Evolutionary conservation across 2,888 invertebrate genomes (phyloP), one percentile per base, ranked within the genome.

Genomic region (Thumatha senex): DNA sequence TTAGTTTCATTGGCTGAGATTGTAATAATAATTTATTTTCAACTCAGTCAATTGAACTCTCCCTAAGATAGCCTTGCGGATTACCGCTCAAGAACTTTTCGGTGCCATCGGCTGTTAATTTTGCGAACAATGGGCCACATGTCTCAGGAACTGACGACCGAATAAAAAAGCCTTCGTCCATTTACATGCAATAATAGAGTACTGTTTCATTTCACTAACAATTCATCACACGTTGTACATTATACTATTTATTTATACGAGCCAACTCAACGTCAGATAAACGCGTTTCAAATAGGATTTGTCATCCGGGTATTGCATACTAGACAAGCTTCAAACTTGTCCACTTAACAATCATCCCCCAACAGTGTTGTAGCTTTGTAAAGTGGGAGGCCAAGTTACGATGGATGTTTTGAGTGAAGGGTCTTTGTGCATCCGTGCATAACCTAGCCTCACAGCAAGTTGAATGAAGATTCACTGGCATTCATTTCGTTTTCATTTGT

Each of bases 271-370:
- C 46, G 52, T 55, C 51, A 57, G 41, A 50, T 58, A 61, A 60
- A 63, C 56, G 53, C 55, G 62, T 63, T 53, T 54, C 55, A 71
- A 71, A 74, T 68, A 55, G 60, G 58, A 67, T 68, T 67, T 24
- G 67, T 63, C 65, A 57, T 24, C 18, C 18, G 18, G 41, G 67
- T 65, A 68, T 73, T 76, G 74, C 72, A 74, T 71, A 70, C 62
- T 43, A 67, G 64, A 71, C 61, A 56, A 73, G 56, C 59, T 46
- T n/a, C 18, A 51, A 48, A 54, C 40, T 18, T 7, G 34, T 3
- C 71, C 51, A 63, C n/a, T 30, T 9, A 53, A 54, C 12, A 33
- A 7, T 47, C 54, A 63, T 10, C 60, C 39, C n/a, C 39, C 18
- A 15, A 12, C n/a, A 7, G n/a, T 31, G 18, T 24, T 46, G 24